Percentiles rank a stretch among this genome's conserved stretches.
phyloP scores from a whole-genome alignment of 2,113 vertebrate genomes.

The Pristiophorus japonicus region DNA sequence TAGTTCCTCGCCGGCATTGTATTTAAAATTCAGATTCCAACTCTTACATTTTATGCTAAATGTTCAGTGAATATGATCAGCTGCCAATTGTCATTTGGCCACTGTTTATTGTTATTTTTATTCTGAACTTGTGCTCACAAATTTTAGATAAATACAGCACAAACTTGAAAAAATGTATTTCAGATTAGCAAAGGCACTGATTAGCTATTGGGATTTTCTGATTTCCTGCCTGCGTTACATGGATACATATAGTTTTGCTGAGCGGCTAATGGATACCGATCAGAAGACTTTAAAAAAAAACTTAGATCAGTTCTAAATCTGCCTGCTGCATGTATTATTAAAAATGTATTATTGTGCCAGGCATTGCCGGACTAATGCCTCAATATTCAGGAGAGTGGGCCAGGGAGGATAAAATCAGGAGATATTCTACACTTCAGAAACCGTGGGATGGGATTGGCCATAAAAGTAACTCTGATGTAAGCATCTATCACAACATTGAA shows the following conservation, averaged over 20 bases:
- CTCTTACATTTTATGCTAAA: background rate
- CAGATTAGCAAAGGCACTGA: background rate
- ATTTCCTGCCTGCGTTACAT: too few species aligned
- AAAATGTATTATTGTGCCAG: background rate
- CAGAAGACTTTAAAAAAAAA: too few species aligned
- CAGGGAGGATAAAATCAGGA: background rate
- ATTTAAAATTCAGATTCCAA: background rate
- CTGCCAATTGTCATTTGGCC: background rate
- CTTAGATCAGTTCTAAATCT: background rate
- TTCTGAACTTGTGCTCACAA: background rate
- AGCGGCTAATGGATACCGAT: background rate
- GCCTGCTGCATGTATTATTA: background rate
- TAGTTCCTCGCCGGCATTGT: background rate
- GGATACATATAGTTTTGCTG: background rate
- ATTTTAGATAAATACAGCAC: background rate
- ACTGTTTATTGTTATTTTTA: background rate
- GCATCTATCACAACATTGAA: too few species aligned
- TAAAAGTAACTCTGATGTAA: background rate
- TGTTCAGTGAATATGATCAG: background rate
- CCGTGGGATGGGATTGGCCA: background rate
- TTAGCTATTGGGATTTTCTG: background rate
- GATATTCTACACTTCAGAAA: background rate
- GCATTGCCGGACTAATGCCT: background rate
- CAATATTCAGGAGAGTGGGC: background rate
- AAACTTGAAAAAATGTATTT: background rate